These are phyloP conservation scores for Oxyscelio sp. DNA, from an alignment of 2,888 invertebrate species.

Conservation along the genomic window DNA sequence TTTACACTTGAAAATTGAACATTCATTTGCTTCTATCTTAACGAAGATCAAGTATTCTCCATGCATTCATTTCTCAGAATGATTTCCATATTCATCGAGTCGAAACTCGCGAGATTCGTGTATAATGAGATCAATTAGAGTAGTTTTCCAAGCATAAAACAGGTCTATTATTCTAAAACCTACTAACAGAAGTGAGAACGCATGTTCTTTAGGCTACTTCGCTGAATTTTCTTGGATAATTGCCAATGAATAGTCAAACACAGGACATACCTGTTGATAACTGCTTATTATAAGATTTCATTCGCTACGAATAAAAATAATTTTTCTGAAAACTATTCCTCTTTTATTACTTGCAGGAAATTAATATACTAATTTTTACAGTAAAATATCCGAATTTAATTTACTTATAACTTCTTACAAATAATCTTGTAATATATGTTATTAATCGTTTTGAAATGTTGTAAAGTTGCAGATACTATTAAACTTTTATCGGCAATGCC, in stretches of 20 bases:
- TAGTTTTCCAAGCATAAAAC: conserved; percentile 72
- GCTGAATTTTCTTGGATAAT: conserved; percentile 81
- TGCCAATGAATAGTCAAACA: conserved; percentile 87
- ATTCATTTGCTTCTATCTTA: conserved; percentile 69
- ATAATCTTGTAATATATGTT: too few species aligned
- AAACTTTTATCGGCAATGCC: too few species aligned
- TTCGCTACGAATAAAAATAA: neutral
- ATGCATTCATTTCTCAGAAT: conserved; percentile 70
- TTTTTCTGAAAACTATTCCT: neutral
- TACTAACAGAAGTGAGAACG: conserved; percentile 64
- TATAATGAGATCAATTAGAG: conserved; percentile 75
- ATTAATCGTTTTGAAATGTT: too few species aligned
- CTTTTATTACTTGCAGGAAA: too few species aligned
- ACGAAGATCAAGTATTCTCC: conserved; percentile 67
- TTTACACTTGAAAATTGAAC: conserved; percentile 63
- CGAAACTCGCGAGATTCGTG: conserved; percentile 59
- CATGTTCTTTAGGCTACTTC: conserved; percentile 72
- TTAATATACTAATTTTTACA: too few species aligned
- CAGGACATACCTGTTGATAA: conserved; percentile 86
- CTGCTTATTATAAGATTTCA: conserved; percentile 70
- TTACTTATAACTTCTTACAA: too few species aligned
- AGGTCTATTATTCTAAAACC: conserved; percentile 73
- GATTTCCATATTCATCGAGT: conserved; percentile 73
- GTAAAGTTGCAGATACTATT: too few species aligned
- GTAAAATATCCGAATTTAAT: too few species aligned